Conservation (phyloP, 2,797 vertebrate genomes). For the Scyliorhinus canicula region DNA sequence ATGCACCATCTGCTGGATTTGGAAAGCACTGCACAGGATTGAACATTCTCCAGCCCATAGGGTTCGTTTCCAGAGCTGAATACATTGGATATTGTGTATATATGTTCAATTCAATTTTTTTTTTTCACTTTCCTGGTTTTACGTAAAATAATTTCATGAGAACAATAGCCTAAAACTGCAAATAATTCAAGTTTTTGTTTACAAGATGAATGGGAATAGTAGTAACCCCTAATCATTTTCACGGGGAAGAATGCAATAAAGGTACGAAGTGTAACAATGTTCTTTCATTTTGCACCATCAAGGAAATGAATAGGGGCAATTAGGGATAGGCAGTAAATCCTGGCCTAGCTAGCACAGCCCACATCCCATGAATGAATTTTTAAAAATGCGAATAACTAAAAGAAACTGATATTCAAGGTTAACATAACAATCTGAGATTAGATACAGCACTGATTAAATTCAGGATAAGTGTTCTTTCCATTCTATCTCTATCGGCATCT, state of each 20-base stretch:
- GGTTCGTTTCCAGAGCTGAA: not conserved
- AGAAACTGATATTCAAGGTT: not conserved
- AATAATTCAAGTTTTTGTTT: not conserved
- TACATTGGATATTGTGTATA: not conserved
- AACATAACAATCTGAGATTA: not conserved
- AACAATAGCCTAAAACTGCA: not conserved
- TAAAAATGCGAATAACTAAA: no score
- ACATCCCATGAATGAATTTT: no score
- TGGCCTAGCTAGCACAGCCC: no score
- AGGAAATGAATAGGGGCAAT: not conserved
- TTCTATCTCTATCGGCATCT: not conserved
- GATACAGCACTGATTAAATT: not conserved
- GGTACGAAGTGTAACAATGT: not conserved
- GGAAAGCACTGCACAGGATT: conserved; percentile 13
- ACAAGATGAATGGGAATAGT: not conserved
- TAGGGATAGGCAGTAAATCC: no score
- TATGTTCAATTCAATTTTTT: not conserved
- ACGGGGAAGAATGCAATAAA: not conserved
- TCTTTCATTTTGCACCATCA: not conserved
- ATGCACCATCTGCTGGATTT: conserved; percentile 28
- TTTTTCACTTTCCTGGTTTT: not conserved
- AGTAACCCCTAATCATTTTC: not conserved
- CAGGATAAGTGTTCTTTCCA: not conserved
- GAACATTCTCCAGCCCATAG: not conserved
- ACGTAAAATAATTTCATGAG: not conserved